Evolutionary conservation across 92 coral and sea anemone species (phyloP), one percentile per base, ranked within the genome.

Genomic region (Palythoa grandiflora): DNA sequence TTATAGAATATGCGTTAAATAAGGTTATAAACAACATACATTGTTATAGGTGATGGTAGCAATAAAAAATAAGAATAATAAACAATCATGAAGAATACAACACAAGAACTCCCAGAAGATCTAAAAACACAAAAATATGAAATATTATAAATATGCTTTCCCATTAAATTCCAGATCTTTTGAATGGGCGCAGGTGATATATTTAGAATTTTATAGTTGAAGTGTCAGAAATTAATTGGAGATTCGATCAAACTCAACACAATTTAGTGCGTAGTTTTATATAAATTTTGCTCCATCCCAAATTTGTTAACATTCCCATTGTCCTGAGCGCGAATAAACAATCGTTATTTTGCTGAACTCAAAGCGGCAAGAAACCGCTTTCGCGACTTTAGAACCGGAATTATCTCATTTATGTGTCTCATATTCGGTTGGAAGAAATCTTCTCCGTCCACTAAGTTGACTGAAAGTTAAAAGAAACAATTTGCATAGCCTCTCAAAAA

Each of bases 381-480:
- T 53, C 90, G 79, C 14, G 44, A 28, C 70, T 90, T 90, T 13
- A 85, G 60, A 0, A 65, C 77, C 3, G 92, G 92, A 35, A 90
- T 66, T 89, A 90, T 87, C 20, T 77, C 75, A 73, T 86, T 70
- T 10, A 90, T 89, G 8, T 89, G 89, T 36, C 59, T 89, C n/a
- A 75, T 54, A 53, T 89, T 88, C 37, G 86, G 87, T 8, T 70
- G 87, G 53, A 90, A 86, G 78, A 74, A 90, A 47, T 90, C 93
- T 73, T 90, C 93, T 12, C 93, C 93, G 85, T 89, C 92, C 66
- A 89, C 70, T 89, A 63, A 63, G 6, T 63, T 63, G 71, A 15
- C 71, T 74, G 19, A 51, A 51, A 40, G 6, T 14, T 74, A 74
- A 40, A 40, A 21, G 20, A 40, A 36, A 71, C 14, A 40, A 71